A percentile compares a stretch with the other conserved stretches of the same genome.
phyloP scores from a whole-genome alignment of 2,113 vertebrate species.

The Engraulis encrasicolus region DNA sequence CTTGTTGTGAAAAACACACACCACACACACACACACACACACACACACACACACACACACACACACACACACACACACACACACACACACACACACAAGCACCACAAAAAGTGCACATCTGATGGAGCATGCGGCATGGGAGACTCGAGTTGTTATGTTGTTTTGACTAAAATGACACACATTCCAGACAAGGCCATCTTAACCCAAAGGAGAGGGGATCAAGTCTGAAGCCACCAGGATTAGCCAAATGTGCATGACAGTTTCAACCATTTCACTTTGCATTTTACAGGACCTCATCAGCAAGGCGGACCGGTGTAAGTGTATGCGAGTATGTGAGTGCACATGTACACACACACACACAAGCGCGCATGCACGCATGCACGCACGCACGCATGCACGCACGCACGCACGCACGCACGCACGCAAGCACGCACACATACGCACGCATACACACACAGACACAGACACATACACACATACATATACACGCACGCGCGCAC shows the following conservation, averaged over 20 bases:
- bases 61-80: neutral
- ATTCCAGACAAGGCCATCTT: conserved; percentile 46
- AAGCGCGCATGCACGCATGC: no score
- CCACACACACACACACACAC: neutral
- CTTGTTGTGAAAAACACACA: conserved; percentile 27
- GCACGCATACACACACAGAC: no score
- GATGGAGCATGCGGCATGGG: conserved; percentile 17
- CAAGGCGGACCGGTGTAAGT: neutral
- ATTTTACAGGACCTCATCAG: neutral
- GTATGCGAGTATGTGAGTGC: no score
- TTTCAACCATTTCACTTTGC: conserved; percentile 21
- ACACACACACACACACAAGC: neutral
- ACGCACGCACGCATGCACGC: no score
- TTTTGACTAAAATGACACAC: conserved; percentile 53
- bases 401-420: no score
- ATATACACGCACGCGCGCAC: neutral
- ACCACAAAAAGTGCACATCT: conserved; percentile 27
- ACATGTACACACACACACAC: no score
- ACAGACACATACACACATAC: neutral
- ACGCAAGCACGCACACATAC: no score
- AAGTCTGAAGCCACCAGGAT: conserved; percentile 28
- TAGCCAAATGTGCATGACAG: conserved; percentile 24
- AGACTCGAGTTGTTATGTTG: conserved; percentile 31
- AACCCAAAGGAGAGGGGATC: conserved; percentile 24
- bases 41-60: neutral